A percentile compares a stretch with the other conserved stretches of the same genome.
These are phyloP conservation scores for Naso thynnoides DNA, from an alignment of 2,797 vertebrate genomes.

Conservation along the genomic window DNA sequence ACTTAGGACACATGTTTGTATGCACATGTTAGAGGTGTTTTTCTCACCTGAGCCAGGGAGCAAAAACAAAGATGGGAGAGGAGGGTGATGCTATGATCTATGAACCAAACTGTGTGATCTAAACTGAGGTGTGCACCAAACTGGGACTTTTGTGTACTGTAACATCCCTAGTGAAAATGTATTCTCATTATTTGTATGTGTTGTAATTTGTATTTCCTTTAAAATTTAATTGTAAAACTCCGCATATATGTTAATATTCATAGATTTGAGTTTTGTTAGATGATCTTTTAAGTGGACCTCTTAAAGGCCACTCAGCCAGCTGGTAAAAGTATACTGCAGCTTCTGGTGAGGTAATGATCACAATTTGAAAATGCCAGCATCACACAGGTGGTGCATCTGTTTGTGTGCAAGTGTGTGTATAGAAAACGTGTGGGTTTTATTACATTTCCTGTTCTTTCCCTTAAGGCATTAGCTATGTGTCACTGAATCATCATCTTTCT, in stretches of 20 bases:
- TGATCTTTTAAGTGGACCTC: not conserved
- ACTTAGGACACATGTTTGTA: too few species aligned
- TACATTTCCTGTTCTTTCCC: conserved; percentile 33
- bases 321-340: not conserved
- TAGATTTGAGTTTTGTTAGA: not conserved
- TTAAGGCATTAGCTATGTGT: conserved; percentile 53
- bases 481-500: conserved; percentile 52
- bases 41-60: too few species aligned
- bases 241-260: not conserved
- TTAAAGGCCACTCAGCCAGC: too few species aligned
- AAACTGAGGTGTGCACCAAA: too few species aligned
- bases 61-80: too few species aligned
- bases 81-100: too few species aligned
- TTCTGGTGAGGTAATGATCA: not conserved
- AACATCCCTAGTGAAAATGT: too few species aligned
- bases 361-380: conserved; percentile 7
- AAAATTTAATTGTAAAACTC: not conserved
- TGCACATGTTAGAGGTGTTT: too few species aligned
- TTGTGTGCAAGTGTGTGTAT: not conserved
- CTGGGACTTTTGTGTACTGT: too few species aligned
- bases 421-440: conserved; percentile 37
- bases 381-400: not conserved
- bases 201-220: not conserved
- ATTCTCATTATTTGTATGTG: too few species aligned
- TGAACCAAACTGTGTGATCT: too few species aligned